These are phyloP conservation scores for Psittacula derbiana DNA, from an alignment of 2,797 vertebrate genomes.

Conservation along the genomic window DNA sequence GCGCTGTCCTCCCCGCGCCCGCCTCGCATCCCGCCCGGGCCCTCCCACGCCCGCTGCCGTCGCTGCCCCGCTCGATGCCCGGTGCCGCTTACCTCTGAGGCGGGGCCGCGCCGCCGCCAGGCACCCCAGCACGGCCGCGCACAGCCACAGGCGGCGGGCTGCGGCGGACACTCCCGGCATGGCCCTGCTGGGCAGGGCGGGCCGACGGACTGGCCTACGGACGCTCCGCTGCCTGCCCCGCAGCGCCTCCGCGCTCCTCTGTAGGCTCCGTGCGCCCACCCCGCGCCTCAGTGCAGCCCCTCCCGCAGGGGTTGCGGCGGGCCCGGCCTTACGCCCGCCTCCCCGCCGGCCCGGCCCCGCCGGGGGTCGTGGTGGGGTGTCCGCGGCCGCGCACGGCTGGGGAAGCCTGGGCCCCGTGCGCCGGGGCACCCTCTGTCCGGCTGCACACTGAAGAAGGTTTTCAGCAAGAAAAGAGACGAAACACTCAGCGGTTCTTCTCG, in stretches of 20 bases:
- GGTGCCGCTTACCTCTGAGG: slow-evolving; percentile 27
- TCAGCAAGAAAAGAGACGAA: rapidly evolving
- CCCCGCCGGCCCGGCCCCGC: background rate
- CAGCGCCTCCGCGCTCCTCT: background rate
- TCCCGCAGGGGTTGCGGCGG: background rate
- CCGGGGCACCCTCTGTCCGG: no score
- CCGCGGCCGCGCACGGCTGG: no score
- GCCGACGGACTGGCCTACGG: background rate
- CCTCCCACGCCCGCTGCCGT: background rate
- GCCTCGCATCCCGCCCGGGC: background rate
- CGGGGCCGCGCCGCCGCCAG: background rate
- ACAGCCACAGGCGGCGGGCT: background rate
- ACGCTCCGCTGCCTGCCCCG: no score
- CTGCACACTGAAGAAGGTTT: rapidly evolving
- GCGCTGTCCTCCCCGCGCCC: background rate
- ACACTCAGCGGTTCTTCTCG: rapidly evolving
- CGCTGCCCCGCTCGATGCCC: no score
- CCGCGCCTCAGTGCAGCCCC: background rate
- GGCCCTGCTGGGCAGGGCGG: background rate
- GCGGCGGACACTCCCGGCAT: background rate
- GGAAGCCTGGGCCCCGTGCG: rapidly evolving
- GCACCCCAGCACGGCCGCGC: background rate
- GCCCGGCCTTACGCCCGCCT: background rate
- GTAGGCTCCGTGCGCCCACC: no score
- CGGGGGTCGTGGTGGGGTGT: background rate